These are phyloP conservation scores for Beris chalybata DNA, from an alignment of 2,888 invertebrate species.

Conservation along the genomic window DNA sequence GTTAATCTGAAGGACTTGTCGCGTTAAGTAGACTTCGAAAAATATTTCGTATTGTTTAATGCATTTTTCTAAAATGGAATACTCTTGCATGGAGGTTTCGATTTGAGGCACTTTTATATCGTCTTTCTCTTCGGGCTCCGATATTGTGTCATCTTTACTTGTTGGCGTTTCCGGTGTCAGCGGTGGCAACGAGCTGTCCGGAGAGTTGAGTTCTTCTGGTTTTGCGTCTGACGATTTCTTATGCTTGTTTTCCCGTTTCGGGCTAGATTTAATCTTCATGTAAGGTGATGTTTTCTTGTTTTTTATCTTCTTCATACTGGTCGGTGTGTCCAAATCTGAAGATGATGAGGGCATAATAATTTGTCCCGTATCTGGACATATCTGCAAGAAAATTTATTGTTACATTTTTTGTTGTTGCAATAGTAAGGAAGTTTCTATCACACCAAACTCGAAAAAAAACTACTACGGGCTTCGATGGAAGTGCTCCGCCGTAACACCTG, in stretches of 20 bases:
- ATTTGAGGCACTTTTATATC: conserved; percentile 1
- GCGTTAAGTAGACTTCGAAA: conserved; percentile 53
- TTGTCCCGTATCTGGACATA: conserved; percentile 52
- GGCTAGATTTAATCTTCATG: conserved; percentile 48
- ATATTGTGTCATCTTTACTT: conserved; percentile 6
- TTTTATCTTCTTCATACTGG: conserved; percentile 54
- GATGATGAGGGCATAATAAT: conserved; percentile 45
- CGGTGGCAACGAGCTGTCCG: conserved; percentile 15
- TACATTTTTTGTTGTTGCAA: neutral
- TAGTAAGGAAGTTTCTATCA: too few species aligned
- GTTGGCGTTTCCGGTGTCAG: conserved; percentile 37
- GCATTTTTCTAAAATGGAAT: conserved; percentile 62
- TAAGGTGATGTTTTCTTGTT: conserved; percentile 52
- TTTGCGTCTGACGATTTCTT: conserved; percentile 29
- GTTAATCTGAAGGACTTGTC: conserved; percentile 41
- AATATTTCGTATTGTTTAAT: conserved; percentile 62
- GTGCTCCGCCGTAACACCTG: too few species aligned
- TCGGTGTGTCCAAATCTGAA: conserved; percentile 53
- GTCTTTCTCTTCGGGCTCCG: conserved; percentile 8
- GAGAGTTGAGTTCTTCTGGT: conserved; percentile 29
- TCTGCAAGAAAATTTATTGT: conserved; percentile 42
- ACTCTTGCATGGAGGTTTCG: conserved; percentile 45
- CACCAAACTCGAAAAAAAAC: too few species aligned
- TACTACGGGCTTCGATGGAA: too few species aligned
- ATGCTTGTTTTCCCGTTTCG: conserved; percentile 42